Base-by-base conservation (phyloP, 2,888 invertebrate genomes). In the Chromoteleia sp. region DNA sequence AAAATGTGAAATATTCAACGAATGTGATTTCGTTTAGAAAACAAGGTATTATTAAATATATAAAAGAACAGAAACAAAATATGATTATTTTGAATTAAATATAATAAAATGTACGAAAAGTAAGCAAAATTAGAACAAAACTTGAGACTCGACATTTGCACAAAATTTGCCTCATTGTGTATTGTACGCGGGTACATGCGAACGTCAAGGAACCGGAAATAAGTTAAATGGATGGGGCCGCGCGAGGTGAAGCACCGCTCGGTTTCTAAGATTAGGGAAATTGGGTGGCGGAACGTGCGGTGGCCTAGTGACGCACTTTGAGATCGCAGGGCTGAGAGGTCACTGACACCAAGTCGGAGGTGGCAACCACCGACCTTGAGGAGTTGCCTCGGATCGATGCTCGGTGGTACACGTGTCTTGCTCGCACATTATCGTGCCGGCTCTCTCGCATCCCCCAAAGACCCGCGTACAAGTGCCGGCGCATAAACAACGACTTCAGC, bases 231-330 rank as follows among this genome's bases (percentile, higher is more conserved):
- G 39, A 59, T 52, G 36, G 30, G 15, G 25, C 17, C 7, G n/a
- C n/a, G n/a, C n/a, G 70, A 65, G 77, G 59, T 54, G 63, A 63
- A 45, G 56, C 30, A 17, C 68, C 70, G 63, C 50, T 41, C 50
- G 43, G 48, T 33, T 63, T 73, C 54, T 59, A 52, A 78, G 77
- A 76, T 71, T 81, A 63, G 77, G 74, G 61, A 74, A 77, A 63
- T 74, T 65, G 77, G 81, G 63, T 74, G 74, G 74, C 77, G 77
- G 54, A 61, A 19, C 50, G 45, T 12, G 73, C 68, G 86, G 83
- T 88, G 90, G 86, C 90, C 89, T 87, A 89, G 88, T 91, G 89
- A 87, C 91, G 91, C 87, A 91, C 88, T 88, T 88, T 86, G 84
- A 78, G 85, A 84, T 85, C 86, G 54, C 84, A 85, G 90, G 88